Evolutionary conservation across 2,888 invertebrate species (phyloP).

Genomic region (Nemurella pictetii): DNA sequence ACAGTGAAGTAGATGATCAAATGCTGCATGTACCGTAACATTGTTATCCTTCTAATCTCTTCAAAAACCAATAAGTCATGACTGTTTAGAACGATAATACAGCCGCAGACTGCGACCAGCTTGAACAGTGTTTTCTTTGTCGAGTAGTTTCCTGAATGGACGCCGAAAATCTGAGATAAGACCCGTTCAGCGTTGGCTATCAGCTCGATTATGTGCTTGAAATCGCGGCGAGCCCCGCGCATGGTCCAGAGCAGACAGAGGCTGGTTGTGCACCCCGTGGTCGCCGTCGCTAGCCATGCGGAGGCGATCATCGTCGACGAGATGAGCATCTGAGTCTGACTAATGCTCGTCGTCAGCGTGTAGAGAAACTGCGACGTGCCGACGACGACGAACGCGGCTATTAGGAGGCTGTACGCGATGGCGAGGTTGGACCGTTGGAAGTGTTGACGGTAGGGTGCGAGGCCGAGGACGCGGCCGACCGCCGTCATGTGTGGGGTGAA

Average conservation of each 20-base stretch:
- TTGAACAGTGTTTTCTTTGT: background rate
- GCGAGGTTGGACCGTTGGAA: background rate
- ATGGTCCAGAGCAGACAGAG: background rate
- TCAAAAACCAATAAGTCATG: background rate
- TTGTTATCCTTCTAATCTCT: background rate
- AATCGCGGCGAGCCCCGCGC: background rate
- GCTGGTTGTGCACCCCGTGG: background rate
- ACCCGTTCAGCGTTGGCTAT: background rate
- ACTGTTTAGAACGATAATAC: background rate
- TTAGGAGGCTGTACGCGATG: background rate
- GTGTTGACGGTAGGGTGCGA: background rate
- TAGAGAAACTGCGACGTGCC: background rate
- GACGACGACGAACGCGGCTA: background rate
- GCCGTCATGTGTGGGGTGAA: too few species aligned
- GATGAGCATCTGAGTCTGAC: background rate
- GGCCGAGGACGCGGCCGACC: background rate
- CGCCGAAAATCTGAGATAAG: background rate
- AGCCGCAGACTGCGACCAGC: background rate
- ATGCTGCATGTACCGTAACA: background rate
- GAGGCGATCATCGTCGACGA: background rate
- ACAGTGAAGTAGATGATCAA: background rate
- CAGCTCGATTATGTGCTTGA: background rate
- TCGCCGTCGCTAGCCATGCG: background rate
- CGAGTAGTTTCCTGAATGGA: background rate
- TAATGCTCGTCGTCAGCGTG: background rate